phyloP scores from a whole-genome alignment of 2,797 vertebrate genomes.

The Heterohyrax brucei region DNA sequence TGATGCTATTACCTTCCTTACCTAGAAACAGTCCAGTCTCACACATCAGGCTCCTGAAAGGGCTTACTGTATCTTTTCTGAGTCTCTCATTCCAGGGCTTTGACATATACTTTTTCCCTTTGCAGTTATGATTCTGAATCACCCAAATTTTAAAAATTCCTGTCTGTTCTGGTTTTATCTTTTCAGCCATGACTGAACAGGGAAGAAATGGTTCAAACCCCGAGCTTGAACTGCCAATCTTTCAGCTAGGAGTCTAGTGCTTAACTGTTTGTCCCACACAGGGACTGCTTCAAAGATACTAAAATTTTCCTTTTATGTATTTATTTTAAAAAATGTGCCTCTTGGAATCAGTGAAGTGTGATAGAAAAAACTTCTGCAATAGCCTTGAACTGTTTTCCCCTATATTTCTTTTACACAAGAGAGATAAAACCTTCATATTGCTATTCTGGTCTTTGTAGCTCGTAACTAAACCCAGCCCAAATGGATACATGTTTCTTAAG shows the following conservation, averaged over 20 bases:
- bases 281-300: not conserved
- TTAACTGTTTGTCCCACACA: not conserved
- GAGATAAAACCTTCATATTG: not conserved
- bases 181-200: too few species aligned
- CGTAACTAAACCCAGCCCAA: not conserved
- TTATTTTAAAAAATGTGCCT: not conserved
- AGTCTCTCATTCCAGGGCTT: too few species aligned
- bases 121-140: too few species aligned
- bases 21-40: too few species aligned
- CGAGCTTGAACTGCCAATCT: too few species aligned
- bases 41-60: too few species aligned
- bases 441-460: constrained; percentile 51
- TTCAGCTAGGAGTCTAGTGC: not conserved
- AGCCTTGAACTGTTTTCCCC: not conserved
- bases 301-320: not conserved
- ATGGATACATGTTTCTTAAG: constrained; percentile 14
- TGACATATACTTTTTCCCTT: too few species aligned
- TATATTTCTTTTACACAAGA: not conserved
- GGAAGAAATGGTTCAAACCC: too few species aligned
- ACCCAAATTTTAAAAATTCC: too few species aligned
- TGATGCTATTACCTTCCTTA: too few species aligned
- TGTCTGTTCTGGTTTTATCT: too few species aligned
- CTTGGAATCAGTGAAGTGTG: constrained; percentile 44
- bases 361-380: not conserved
- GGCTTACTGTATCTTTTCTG: too few species aligned